A percentile compares a stretch with the other conserved stretches of the same genome.
These are phyloP conservation scores for Leuctra nigra DNA, from an alignment of 2,888 invertebrate genomes.

Conservation along the genomic window DNA sequence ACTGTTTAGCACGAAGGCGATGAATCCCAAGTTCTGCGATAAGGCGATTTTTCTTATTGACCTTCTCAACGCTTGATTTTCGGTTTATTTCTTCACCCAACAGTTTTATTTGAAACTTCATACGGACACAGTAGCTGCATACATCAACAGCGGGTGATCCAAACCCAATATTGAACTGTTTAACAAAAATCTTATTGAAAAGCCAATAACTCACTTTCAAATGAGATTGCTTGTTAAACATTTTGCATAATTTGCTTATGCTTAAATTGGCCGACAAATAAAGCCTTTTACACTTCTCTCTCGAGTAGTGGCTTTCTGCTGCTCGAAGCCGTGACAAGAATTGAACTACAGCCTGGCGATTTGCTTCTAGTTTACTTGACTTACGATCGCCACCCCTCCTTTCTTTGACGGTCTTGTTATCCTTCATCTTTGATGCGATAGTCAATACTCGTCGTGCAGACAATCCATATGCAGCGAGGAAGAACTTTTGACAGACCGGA, in stretches of 20 bases:
- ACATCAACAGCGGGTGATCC: background rate
- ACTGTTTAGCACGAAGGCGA: background rate
- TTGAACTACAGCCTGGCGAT: no score
- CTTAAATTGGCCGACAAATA: background rate
- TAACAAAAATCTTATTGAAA: background rate
- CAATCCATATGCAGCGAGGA: background rate
- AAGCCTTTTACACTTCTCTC: no score
- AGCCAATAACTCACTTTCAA: slow-evolving; percentile 15
- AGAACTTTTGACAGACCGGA: background rate
- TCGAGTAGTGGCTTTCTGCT: background rate
- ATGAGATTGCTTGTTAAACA: background rate
- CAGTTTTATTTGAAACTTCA: background rate
- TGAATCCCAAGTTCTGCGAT: background rate
- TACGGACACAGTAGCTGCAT: slow-evolving; percentile 3
- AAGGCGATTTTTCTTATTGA: background rate
- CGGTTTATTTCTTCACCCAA: background rate
- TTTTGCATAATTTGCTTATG: background rate
- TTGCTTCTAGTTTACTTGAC: no score
- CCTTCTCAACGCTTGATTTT: no score
- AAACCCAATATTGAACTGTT: background rate
- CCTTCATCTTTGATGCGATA: background rate
- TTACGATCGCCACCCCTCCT: background rate
- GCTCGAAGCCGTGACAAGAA: no score
- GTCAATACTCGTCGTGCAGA: background rate
- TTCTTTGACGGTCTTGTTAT: background rate